Evolutionary conservation across 2,888 invertebrate genomes (phyloP), one percentile per base, ranked within the genome.

Genomic region (Lycaena phlaeas): DNA sequence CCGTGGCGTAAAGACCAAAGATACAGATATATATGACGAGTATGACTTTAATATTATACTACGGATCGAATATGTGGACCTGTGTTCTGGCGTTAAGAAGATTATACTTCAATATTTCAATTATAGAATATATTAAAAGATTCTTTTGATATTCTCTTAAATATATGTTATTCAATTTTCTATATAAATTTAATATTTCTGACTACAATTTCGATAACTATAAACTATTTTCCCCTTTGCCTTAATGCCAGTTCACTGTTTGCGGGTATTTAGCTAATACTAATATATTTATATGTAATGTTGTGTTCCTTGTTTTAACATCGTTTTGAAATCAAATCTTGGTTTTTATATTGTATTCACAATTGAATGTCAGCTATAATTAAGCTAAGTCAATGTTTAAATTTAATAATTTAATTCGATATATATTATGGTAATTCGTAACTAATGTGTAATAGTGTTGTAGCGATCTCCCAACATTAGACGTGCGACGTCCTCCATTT

Each of bases 321-420:
- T 34, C 34, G 34, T 11, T 56, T 50, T 59, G 56, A 57, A 52
- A 52, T 64, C n/a, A n/a, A n/a, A n/a, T n/a, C n/a, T n/a, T 54
- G 50, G 57, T 64, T 64, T 65, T 53, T 63, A 61, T 62, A 61
- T 62, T 58, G 56, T 61, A 61, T 70, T 66, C 53, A 55, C 68
- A 65, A 70, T 69, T 68, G 61, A 66, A 64, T 72, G 65, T 78
- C 73, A 67, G 68, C 77, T 81, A 75, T 75, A 74, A 66, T 72
- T 79, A 79, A 76, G 81, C 77, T 84, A 84, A 81, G 79, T 84
- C 79, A 79, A 75, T 78, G 81, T 84, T 84, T 79, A 81, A 73
- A 79, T 84, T 84, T 79, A 81, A 73, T 77, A 79, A 78, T 81
- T 75, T 81, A 77, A 78, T 79, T 79, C 71, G 63, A 72, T 78